These are phyloP conservation scores for Girardia tigrina DNA, from an alignment of 2,888 invertebrate species.

Conservation along the genomic window DNA sequence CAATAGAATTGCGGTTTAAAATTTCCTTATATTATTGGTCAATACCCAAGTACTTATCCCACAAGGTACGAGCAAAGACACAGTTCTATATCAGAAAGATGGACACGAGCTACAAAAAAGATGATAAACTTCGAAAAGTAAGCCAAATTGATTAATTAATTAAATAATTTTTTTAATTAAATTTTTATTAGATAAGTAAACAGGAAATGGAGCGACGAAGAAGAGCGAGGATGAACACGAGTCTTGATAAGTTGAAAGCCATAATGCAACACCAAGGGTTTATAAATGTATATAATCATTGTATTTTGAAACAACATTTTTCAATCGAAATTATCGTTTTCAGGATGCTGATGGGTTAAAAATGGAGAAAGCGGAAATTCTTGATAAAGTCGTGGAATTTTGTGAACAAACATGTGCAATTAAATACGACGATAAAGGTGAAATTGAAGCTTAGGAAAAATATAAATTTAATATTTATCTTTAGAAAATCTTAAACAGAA, in stretches of 20 bases:
- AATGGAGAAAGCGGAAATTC: constrained; percentile 16
- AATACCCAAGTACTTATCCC: background rate
- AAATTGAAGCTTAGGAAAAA: background rate
- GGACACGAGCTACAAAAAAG: background rate
- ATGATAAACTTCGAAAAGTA: background rate
- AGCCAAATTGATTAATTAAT: background rate
- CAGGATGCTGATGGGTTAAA: background rate
- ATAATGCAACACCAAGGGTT: background rate
- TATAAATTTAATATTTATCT: background rate
- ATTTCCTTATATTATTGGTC: background rate
- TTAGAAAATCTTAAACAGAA: too few relatives aligned
- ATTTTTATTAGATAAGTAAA: background rate
- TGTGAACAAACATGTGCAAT: background rate
- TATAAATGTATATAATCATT: background rate
- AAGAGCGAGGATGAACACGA: background rate
- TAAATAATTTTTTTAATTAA: background rate
- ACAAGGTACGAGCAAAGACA: background rate
- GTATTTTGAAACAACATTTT: background rate
- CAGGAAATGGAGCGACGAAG: constrained; percentile 5
- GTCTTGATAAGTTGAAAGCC: background rate
- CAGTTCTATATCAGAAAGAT: background rate
- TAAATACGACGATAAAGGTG: background rate
- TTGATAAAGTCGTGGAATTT: constrained; percentile 16
- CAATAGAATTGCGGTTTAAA: background rate
- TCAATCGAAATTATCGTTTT: background rate